phyloP scores from a whole-genome alignment of 2,113 vertebrate genomes.

The Ailuropoda melanoleuca region DNA sequence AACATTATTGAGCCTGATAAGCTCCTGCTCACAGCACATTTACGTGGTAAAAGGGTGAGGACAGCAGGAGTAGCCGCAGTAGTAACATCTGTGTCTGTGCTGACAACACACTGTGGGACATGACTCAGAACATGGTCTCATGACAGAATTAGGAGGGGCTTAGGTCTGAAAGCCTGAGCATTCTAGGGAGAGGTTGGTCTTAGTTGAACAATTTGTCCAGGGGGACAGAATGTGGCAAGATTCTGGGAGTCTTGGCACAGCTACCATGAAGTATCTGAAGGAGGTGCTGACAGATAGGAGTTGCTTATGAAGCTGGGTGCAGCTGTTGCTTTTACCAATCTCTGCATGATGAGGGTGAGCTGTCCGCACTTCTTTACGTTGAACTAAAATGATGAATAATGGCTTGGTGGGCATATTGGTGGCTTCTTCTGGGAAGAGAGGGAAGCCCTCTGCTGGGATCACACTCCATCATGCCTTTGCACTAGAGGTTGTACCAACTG shows the following conservation, averaged over 20 bases:
- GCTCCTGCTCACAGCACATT: background rate
- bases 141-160: background rate
- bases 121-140: background rate
- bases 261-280: background rate
- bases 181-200: background rate
- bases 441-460: background rate
- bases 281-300: background rate
- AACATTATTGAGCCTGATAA: background rate
- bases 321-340: background rate
- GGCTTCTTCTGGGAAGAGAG: background rate
- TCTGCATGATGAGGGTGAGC: background rate
- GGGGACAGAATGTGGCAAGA: background rate
- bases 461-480: background rate
- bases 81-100: background rate
- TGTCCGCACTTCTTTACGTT: background rate
- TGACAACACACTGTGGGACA: background rate
- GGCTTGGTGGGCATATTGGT: background rate
- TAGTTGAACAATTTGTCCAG: background rate
- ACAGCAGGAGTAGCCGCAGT: background rate
- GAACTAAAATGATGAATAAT: background rate
- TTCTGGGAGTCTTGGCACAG: background rate
- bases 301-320: background rate
- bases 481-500: background rate
- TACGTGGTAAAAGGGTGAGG: background rate
- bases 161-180: background rate